Percentiles rank a stretch among this genome's conserved stretches.
phyloP scores from a whole-genome alignment of 2,113 vertebrate genomes.

The Urocynchramus pylzowi region DNA sequence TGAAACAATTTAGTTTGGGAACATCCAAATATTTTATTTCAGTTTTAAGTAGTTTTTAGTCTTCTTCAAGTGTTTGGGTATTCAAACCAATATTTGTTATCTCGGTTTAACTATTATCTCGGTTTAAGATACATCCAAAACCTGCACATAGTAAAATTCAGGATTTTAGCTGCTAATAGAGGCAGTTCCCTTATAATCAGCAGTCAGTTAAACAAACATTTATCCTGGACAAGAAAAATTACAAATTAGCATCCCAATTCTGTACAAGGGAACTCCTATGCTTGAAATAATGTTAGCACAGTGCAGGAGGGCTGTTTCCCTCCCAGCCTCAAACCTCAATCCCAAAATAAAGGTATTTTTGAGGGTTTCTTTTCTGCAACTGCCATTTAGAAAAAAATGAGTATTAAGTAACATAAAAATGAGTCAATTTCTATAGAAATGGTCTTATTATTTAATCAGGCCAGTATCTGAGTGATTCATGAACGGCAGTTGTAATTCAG shows the following conservation, averaged over 20 bases:
- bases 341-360: neutral
- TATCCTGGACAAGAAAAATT: neutral
- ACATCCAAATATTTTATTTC: neutral
- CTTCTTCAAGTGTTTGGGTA: neutral
- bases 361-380: neutral
- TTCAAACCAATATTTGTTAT: too few relatives aligned
- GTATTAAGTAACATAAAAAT: conserved; percentile 34
- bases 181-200: neutral
- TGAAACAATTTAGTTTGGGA: neutral
- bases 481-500: conserved; percentile 66
- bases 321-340: neutral
- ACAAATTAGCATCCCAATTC: neutral
- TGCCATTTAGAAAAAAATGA: neutral
- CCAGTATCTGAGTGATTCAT: conserved; percentile 67
- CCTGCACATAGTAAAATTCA: neutral
- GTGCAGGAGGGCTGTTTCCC: neutral
- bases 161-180: neutral
- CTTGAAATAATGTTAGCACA: neutral
- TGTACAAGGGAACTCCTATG: neutral
- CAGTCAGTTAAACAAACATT: neutral
- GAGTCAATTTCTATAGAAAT: conserved; percentile 71
- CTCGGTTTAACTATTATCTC: neutral
- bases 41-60: neutral
- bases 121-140: neutral
- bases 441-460: conserved; percentile 67